A percentile compares a stretch with the other conserved stretches of the same genome.
Evolutionary conservation across 2,113 vertebrate species (phyloP).

Genomic region (Zootoca vivipara): DNA sequence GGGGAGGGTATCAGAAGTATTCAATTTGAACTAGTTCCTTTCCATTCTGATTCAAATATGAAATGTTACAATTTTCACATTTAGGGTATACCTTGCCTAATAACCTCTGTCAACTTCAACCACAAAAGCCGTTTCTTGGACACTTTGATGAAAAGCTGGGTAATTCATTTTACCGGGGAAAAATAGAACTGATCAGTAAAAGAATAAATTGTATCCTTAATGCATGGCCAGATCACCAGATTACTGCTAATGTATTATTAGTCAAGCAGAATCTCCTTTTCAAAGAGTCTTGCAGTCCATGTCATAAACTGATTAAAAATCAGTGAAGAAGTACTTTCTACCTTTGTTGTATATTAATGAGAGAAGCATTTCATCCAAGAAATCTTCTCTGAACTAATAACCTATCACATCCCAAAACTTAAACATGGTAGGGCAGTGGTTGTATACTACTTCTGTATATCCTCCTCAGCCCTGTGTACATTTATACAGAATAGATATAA

Average conservation of each 20-base stretch:
- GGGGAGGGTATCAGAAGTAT: slow-evolving; percentile 33
- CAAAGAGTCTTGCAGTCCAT: slow-evolving; percentile 50
- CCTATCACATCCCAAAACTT: slow-evolving; percentile 31
- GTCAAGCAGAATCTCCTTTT: slow-evolving; percentile 58
- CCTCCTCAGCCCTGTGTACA: not conserved
- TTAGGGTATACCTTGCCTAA: slow-evolving; percentile 43
- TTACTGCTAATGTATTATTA: slow-evolving; percentile 55
- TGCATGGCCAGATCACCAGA: slow-evolving; percentile 48
- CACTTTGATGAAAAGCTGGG: slow-evolving; percentile 55
- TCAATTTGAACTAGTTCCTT: slow-evolving; percentile 56
- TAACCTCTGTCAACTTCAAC: slow-evolving; percentile 51
- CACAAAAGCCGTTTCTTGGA: slow-evolving; percentile 46
- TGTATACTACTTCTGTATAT: not conserved
- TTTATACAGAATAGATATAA: not conserved
- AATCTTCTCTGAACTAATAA: slow-evolving; percentile 48
- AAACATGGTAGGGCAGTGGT: slow-evolving; percentile 1
- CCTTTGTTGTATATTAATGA: slow-evolving; percentile 60
- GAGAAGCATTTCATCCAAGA: slow-evolving; percentile 47
- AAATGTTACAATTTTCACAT: slow-evolving; percentile 42
- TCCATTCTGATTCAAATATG: slow-evolving; percentile 47
- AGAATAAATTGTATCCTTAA: slow-evolving; percentile 60
- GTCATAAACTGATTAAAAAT: slow-evolving; percentile 64
- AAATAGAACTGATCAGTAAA: slow-evolving; percentile 42
- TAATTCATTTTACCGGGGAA: slow-evolving; percentile 57
- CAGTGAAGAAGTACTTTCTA: slow-evolving; percentile 53